Conservation (phyloP, 1,140 invertebrate genomes). For the Hyposmocoma kahamanoa region DNA sequence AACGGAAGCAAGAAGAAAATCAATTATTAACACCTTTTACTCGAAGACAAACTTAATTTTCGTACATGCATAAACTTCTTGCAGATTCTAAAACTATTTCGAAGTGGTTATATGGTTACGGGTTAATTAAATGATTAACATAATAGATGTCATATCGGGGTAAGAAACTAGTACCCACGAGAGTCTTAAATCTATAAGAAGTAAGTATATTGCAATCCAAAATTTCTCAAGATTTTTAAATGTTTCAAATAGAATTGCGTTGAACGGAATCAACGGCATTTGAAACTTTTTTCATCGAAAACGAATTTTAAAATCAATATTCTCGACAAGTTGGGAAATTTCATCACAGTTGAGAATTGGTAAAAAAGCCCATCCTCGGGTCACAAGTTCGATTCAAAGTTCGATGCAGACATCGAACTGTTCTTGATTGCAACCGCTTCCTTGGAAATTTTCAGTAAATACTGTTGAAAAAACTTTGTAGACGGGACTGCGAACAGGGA, state of each 20-base stretch:
- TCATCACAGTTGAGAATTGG: slow-evolving; percentile 46
- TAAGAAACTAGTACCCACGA: no score
- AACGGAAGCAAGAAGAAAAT: no score
- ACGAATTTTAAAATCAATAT: slow-evolving; percentile 34
- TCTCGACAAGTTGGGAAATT: slow-evolving; percentile 49
- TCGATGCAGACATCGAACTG: slow-evolving; percentile 34
- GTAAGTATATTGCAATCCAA: not conserved
- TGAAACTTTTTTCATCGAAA: slow-evolving; percentile 12
- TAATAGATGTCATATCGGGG: no score
- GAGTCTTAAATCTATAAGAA: not conserved
- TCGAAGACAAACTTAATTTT: no score
- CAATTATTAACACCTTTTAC: no score
- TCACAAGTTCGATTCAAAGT: slow-evolving; percentile 48
- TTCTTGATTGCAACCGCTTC: slow-evolving; percentile 49
- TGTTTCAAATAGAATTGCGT: not conserved
- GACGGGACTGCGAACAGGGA: no score
- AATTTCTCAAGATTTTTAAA: not conserved
- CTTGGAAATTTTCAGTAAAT: slow-evolving; percentile 50
- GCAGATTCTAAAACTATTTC: no score
- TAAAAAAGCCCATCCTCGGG: slow-evolving; percentile 33
- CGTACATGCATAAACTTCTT: no score
- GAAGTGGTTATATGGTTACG: no score
- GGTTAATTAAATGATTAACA: no score
- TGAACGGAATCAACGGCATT: not conserved
- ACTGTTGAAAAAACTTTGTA: slow-evolving; percentile 1